Base-by-base conservation (phyloP, 2,888 invertebrate genomes). In the Parelbella ahira region DNA sequence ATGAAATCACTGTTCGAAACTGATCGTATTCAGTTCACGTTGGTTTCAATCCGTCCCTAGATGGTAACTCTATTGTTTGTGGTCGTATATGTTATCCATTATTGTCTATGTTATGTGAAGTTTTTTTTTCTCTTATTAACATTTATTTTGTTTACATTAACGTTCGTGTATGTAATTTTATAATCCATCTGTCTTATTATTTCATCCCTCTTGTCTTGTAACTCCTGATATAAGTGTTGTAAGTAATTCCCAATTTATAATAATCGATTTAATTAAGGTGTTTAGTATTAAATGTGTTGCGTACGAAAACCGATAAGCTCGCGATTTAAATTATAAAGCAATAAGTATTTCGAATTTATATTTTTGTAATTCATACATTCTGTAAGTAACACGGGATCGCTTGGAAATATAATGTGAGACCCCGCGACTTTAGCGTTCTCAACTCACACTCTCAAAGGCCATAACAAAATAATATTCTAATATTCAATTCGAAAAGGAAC, bases 1-100 rank as follows among this genome's bases (percentile, higher is more conserved):
- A 58, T 54, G 51, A 57, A 60, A 47, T 30, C 33, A 32, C 54
- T 53, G 33, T 49, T 60, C 45, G 51, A 38, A 53, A 54, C 45
- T 59, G 50, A 58, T 48, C 57, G n/a, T 51, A 53, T 56, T 57
- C 54, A 53, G 54, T 28, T 13, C 53, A 60, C 50, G 60, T 73
- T 74, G 70, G 65, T 63, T 73, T 68, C 56, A 71, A 65, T 83
- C 83, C 83, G 83, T 84, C 83, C 83, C 73, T 77, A 69, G 63
- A 50, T 59, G 61, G 56, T 68, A 68, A 53, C 38, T 47, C 45
- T 48, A 32, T 49, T 34, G 37, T 45, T 39, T 32, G 3, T 13
- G n/a, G n/a, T n/a, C n/a, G n/a, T n/a, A n/a, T n/a, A n/a, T n/a
- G n/a, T n/a, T n/a, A n/a, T n/a, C n/a, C n/a, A n/a, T n/a, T n/a